Conservation (phyloP, 2,888 invertebrate species). For the Brachyopa scutellaris region DNA sequence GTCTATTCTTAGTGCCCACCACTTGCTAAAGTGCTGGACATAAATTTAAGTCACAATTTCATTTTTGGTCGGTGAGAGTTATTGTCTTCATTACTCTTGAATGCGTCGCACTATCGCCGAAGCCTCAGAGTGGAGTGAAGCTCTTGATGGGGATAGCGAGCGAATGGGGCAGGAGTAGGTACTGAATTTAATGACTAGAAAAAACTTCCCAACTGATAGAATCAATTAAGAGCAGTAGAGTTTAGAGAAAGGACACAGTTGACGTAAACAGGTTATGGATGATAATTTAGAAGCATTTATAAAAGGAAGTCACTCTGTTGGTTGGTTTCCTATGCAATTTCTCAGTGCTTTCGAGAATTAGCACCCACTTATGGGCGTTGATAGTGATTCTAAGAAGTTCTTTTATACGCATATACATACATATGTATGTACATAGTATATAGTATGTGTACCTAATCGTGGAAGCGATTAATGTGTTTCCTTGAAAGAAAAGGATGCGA, state of each 20-base stretch:
- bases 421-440: no score
- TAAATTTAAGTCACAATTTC: constrained; percentile 72
- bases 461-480: no score
- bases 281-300: constrained; percentile 68
- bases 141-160: constrained; percentile 32
- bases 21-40: constrained; percentile 69
- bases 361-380: neutral
- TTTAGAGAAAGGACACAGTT: constrained; percentile 61
- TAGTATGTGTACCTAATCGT: no score
- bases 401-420: neutral
- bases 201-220: constrained; percentile 61
- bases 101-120: constrained; percentile 65
- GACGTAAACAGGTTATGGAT: constrained; percentile 64
- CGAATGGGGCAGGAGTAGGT: neutral
- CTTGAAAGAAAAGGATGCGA: no score
- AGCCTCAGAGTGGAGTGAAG: constrained; percentile 30
- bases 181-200: constrained; percentile 9
- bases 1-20: constrained; percentile 24
- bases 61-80: constrained; percentile 67
- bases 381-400: neutral
- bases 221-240: constrained; percentile 69
- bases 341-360: neutral
- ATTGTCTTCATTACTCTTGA: constrained; percentile 72
- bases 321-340: no score
- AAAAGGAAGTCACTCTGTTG: constrained; percentile 27